phyloP scores from a whole-genome alignment of 2,797 vertebrate genomes.

The Manis crassicaudata region DNA sequence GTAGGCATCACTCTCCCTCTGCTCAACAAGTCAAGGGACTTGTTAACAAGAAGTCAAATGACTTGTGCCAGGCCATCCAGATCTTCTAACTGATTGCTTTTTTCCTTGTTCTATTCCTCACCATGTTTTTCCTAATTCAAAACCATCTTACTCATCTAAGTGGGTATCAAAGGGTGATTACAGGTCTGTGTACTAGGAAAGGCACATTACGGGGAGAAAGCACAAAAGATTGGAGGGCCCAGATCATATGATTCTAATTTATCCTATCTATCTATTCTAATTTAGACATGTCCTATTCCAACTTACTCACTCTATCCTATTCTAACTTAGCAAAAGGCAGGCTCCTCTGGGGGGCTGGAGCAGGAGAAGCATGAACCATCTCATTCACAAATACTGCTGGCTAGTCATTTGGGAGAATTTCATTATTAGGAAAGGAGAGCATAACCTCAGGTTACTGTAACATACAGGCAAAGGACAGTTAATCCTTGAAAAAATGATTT shows the following conservation, averaged over 20 bases:
- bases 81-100: not conserved
- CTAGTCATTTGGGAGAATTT: not conserved
- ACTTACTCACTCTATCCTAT: not conserved
- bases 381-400: not conserved
- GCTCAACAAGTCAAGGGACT: not conserved
- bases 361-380: not conserved
- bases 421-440: conserved; percentile 36
- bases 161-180: not conserved
- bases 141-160: not conserved
- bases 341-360: not conserved
- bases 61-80: not conserved
- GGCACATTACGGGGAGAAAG: not conserved
- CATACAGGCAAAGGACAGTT: not conserved
- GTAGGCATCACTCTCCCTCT: not conserved
- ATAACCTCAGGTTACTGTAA: conserved; percentile 32
- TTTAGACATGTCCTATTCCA: not conserved
- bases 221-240: not conserved
- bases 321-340: not conserved
- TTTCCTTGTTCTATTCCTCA: not conserved
- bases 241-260: not conserved
- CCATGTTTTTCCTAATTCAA: not conserved
- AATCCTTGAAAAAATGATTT: conserved; percentile 26
- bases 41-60: not conserved
- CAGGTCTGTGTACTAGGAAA: not conserved
- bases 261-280: not conserved